A percentile compares a stretch with the other conserved stretches of the same genome.
Evolutionary conservation across 2,888 invertebrate species (phyloP).

Genomic region (Leptinotarsa rubiginosa): DNA sequence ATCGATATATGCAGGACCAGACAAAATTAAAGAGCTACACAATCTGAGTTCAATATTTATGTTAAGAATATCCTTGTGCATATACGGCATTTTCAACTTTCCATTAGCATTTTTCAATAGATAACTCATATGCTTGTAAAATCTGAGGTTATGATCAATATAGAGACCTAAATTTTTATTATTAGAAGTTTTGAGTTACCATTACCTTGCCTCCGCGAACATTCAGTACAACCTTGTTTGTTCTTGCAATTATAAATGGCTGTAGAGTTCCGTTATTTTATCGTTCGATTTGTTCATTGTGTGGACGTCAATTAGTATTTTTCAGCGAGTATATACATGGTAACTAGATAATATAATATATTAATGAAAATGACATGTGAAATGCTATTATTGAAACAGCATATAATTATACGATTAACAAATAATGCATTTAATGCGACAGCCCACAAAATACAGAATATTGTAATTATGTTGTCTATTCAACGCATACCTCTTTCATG

Average conservation of each 20-base stretch:
- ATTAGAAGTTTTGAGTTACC: too few relatives aligned
- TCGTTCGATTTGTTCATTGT: conserved; percentile 6
- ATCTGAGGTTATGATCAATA: too few relatives aligned
- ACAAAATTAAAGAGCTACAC: too few relatives aligned
- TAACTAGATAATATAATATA: conserved; percentile 32
- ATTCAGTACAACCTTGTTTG: not conserved
- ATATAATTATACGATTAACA: conserved; percentile 28
- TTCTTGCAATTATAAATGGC: not conserved
- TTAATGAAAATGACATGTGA: conserved; percentile 33
- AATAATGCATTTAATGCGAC: conserved; percentile 32
- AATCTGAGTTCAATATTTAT: too few relatives aligned
- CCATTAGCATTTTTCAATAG: too few relatives aligned
- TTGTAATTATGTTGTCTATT: conserved; percentile 2
- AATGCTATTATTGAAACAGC: conserved; percentile 28
- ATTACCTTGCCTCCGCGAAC: too few relatives aligned
- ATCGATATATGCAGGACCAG: too few relatives aligned
- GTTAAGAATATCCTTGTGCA: too few relatives aligned
- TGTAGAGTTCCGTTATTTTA: conserved; percentile 10
- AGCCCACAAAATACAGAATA: not conserved
- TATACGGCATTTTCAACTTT: too few relatives aligned
- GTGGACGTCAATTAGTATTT: conserved; percentile 23
- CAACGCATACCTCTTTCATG: not conserved
- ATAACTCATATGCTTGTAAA: too few relatives aligned
- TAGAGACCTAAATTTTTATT: too few relatives aligned
- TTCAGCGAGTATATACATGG: conserved; percentile 21